Conservation (phyloP, 1,140 invertebrate genomes). For the Trinorchestia longiramus region DNA sequence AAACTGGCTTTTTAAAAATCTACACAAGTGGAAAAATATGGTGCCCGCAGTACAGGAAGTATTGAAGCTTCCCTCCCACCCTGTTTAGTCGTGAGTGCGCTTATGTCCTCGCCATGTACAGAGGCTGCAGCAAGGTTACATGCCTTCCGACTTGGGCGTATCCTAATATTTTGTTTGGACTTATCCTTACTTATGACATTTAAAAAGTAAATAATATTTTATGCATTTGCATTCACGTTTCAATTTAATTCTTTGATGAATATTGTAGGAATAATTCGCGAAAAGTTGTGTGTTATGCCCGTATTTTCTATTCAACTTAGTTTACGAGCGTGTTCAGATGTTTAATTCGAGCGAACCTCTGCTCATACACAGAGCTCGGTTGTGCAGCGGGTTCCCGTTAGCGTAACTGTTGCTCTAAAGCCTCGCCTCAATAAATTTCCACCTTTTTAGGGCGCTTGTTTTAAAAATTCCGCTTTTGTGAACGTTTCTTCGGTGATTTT, state of each 20-base stretch:
- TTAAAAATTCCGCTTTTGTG: constrained; percentile 36
- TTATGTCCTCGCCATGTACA: neutral
- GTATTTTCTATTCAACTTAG: neutral
- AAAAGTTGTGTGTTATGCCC: neutral
- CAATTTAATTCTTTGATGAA: neutral
- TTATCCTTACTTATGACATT: neutral
- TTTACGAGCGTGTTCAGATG: no score
- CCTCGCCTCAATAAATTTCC: neutral
- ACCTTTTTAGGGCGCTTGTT: neutral
- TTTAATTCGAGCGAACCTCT: neutral
- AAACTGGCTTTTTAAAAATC: no score
- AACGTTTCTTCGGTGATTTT: constrained; percentile 37
- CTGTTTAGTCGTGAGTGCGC: neutral
- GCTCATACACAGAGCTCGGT: neutral
- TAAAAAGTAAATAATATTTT: neutral
- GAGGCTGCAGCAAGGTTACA: neutral
- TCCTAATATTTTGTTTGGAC: neutral
- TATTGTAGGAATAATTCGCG: neutral
- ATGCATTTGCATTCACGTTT: neutral
- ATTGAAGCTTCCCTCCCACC: neutral
- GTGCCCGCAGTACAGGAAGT: neutral
- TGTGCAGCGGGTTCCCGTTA: neutral
- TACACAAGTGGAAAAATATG: no score
- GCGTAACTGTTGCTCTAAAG: neutral
- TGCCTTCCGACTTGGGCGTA: neutral